Evolutionary conservation across 2,888 invertebrate genomes (phyloP).

Genomic region (Mylabris sibirica): DNA sequence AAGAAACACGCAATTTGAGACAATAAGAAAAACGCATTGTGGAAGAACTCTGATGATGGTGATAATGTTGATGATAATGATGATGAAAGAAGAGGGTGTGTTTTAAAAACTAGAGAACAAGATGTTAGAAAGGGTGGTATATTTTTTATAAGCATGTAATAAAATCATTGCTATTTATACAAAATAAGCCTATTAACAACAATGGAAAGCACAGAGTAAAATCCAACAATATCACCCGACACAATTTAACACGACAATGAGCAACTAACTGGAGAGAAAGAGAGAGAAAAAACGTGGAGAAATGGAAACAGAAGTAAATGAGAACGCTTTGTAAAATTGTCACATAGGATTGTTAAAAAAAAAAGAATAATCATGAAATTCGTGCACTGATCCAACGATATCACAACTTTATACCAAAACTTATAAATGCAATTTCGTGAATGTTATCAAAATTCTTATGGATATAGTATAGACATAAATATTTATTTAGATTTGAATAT

Average conservation of each 20-base stretch:
- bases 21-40: not conserved
- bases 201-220: not conserved
- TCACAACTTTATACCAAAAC: not conserved
- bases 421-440: slow-evolving; percentile 10
- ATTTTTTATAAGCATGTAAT: no score
- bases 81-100: not conserved
- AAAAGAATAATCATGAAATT: not conserved
- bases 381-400: not conserved
- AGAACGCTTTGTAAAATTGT: not conserved
- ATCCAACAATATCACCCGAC: not conserved
- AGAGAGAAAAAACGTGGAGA: not conserved
- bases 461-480: not conserved
- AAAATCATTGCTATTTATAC: no score
- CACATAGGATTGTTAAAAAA: not conserved
- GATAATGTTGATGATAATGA: not conserved
- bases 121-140: not conserved
- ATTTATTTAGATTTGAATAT: not conserved
- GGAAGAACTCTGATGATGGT: not conserved
- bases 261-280: not conserved
- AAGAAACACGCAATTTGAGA: slow-evolving; percentile 18
- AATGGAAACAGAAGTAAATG: not conserved
- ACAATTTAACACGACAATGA: not conserved
- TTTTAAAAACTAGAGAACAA: slow-evolving; percentile 5
- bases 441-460: slow-evolving; percentile 1
- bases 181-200: not conserved